Percentiles rank a stretch among this genome's conserved stretches.
These are phyloP conservation scores for Rhodeus uyekii DNA, from an alignment of 2,797 vertebrate genomes.

Conservation along the genomic window DNA sequence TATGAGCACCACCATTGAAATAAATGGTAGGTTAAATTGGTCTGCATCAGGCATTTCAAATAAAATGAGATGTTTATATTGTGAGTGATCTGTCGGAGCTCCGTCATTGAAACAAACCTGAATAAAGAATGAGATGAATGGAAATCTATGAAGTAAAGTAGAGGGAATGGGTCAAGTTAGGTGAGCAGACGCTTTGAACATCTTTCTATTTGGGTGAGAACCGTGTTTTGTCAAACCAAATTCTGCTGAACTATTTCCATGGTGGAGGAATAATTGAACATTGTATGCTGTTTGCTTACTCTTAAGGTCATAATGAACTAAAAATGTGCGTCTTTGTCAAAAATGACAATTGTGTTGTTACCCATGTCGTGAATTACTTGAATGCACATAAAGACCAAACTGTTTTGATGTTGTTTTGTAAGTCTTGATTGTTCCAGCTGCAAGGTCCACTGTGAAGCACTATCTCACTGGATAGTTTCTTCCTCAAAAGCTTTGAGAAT, in stretches of 20 bases:
- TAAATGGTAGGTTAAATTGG: constrained; percentile 1
- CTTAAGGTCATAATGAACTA: too few relatives aligned
- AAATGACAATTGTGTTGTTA: too few relatives aligned
- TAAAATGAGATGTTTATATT: neutral
- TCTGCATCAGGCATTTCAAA: neutral
- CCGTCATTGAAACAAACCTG: neutral
- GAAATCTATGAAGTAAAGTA: neutral
- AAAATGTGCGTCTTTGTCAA: too few relatives aligned
- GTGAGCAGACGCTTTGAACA: neutral
- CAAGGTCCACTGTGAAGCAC: neutral
- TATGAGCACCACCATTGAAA: neutral
- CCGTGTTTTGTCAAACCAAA: constrained; percentile 10
- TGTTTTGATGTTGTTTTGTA: neutral
- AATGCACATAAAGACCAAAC: neutral
- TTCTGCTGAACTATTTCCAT: neutral
- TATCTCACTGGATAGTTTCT: neutral
- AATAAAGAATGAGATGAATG: constrained; percentile 1
- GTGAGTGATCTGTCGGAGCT: constrained; percentile 2
- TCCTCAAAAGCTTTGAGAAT: constrained; percentile 30
- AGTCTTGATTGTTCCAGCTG: neutral
- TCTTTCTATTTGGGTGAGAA: neutral
- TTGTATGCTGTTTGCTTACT: neutral
- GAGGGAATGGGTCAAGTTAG: neutral
- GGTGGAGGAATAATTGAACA: neutral
- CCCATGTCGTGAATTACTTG: too few relatives aligned